Base-by-base conservation (phyloP, 2,113 vertebrate species). In the Sphaerodactylus townsendi region DNA sequence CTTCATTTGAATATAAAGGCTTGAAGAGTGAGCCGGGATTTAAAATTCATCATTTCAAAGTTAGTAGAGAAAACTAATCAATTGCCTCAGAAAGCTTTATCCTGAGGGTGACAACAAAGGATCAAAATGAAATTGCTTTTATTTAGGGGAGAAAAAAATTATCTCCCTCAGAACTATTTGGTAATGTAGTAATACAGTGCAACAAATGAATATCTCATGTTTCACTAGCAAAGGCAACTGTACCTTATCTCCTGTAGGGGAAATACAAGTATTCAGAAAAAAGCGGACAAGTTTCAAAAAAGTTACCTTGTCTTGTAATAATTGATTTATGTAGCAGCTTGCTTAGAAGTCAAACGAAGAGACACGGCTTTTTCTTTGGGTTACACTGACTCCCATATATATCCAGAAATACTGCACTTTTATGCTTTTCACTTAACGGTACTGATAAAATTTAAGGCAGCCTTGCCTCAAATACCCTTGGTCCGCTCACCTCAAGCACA, bases 81-180 rank as follows among this genome's bases (percentile, higher is more conserved):
- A 50, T 87, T 53, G 82, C 35, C 73, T 89, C 85, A 88, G 72
- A 86, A 89, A 88, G 79, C 78, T 69, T 92, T 68, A 92, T 89
- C 84, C 86, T 87, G 85, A 88, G 82, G 82, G 75, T 93, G 92
- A 91, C 83, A 76, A 35, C 25, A 82, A n/a, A 59, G 62, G 81
- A 87, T 89, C 84, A 87, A 86, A 91, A 88, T 83, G 81, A 73
- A 53, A 90, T 90, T 62, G 85, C 80, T 91, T 93, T 91, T 85
- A 89, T 88, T 92, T 89, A 77, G 87, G 82, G 77, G 41, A 65
- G n/a, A 62, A 56, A 14, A 90, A 92, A 91, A 92, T 64, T 17
- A 88, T 87, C 70, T 82, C 82, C 74, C 37, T 82, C 70, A 6
- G 87, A 92, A 92, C 76, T 82, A 28, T 87, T 89, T 69, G 53